Evolutionary conservation across 2,113 vertebrate species (phyloP).

Genomic region (Vulpes vulpes): DNA sequence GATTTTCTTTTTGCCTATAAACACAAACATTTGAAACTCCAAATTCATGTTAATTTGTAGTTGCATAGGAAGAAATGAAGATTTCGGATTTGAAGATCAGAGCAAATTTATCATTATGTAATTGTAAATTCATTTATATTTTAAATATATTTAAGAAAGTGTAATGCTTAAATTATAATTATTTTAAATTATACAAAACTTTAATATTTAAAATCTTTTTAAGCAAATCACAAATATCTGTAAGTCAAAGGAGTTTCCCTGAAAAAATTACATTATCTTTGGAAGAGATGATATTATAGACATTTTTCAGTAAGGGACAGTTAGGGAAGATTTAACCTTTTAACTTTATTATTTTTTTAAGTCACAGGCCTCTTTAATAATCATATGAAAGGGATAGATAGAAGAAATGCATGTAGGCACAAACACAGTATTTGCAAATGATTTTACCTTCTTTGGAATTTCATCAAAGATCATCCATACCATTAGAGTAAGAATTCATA

Average conservation of each 20-base stretch:
- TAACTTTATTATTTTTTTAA: not conserved
- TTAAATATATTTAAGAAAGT: not conserved
- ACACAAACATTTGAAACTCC: not conserved
- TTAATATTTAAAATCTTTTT: not conserved
- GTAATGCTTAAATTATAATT: slow-evolving; percentile 14
- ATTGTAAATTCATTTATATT: not conserved
- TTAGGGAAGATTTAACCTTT: not conserved
- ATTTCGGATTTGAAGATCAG: not conserved
- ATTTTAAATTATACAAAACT: not conserved
- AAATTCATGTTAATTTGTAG: slow-evolving; percentile 39
- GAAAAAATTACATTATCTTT: not conserved
- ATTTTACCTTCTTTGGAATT: not conserved
- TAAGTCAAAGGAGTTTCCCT: not conserved
- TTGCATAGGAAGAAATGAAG: not conserved
- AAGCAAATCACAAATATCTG: not conserved
- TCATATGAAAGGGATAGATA: not conserved
- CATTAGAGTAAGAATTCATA: not conserved
- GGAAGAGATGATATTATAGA: not conserved
- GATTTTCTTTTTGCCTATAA: not conserved
- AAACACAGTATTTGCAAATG: not conserved
- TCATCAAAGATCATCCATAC: not conserved
- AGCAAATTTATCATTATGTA: not conserved
- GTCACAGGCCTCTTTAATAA: not conserved
- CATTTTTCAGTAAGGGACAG: not conserved
- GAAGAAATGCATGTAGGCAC: not conserved